phyloP scores from a whole-genome alignment of 2,888 invertebrate genomes.

The Pilophorus perplexus region DNA sequence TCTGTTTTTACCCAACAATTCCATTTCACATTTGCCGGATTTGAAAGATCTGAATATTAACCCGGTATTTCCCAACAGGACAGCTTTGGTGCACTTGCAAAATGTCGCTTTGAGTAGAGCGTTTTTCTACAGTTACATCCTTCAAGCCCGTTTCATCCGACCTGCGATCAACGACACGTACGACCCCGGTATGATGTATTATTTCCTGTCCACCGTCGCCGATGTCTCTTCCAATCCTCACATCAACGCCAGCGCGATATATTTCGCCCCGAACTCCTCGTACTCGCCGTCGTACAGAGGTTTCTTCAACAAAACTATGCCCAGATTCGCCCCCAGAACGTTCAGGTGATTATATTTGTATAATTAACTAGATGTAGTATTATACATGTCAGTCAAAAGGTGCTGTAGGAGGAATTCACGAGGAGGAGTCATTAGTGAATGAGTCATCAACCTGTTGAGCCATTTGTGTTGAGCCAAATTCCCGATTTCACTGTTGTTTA shows the following conservation, averaged over 20 bases:
- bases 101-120: constrained; percentile 95
- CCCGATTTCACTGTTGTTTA: too few relatives aligned
- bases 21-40: constrained; percentile 88
- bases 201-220: constrained; percentile 89
- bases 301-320: constrained; percentile 94
- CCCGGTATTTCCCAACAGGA: constrained; percentile 91
- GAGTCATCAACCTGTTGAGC: too few relatives aligned
- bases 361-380: background rate
- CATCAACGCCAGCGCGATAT: constrained; percentile 88
- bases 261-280: constrained; percentile 90
- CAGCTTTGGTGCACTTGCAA: constrained; percentile 86
- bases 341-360: constrained; percentile 56
- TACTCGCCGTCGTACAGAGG: constrained; percentile 92
- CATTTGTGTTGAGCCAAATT: too few relatives aligned
- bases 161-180: constrained; percentile 89
- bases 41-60: constrained; percentile 92
- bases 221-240: constrained; percentile 91
- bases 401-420: too few relatives aligned
- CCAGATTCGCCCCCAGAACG: constrained; percentile 89
- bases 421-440: background rate
- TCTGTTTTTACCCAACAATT: constrained; percentile 76
- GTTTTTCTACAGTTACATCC: constrained; percentile 92
- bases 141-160: constrained; percentile 84
- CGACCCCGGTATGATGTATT: constrained; percentile 98
- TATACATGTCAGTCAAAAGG: too few relatives aligned